Conservation (phyloP, 2,888 invertebrate species). For the Mythimna ferrago region DNA sequence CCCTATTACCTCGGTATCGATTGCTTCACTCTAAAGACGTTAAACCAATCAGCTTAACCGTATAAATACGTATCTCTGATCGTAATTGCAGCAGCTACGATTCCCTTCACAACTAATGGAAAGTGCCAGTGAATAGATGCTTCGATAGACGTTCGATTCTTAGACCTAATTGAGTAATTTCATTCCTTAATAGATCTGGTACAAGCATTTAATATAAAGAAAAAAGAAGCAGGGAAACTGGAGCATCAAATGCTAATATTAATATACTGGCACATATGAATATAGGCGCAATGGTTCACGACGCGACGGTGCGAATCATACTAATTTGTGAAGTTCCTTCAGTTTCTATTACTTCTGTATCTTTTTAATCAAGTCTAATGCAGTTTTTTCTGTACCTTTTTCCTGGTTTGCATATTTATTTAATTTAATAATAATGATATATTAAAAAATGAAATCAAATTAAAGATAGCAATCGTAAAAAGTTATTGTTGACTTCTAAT, state of each 20-base stretch:
- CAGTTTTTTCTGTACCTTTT: not conserved
- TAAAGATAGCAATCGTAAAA: not conserved
- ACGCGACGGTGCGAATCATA: not conserved
- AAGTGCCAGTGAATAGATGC: not conserved
- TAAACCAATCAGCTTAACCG: not conserved
- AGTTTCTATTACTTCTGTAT: not conserved
- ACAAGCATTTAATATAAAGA: not conserved
- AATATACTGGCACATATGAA: not conserved
- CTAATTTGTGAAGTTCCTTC: not conserved
- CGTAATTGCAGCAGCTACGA: not conserved
- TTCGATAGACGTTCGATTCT: not conserved
- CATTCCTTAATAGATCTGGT: not conserved
- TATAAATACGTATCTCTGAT: not conserved
- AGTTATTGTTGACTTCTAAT: not conserved
- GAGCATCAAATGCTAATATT: not conserved
- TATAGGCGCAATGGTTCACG: not conserved
- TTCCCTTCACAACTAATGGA: not conserved
- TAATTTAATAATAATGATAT: not conserved
- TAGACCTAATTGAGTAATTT: not conserved
- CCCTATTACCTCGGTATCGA: not conserved
- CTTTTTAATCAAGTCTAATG: not conserved
- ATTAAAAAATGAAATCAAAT: not conserved
- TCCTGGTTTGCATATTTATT: not conserved
- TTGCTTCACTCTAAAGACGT: constrained; percentile 1
- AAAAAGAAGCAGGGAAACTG: not conserved